Percentiles rank a stretch among this genome's conserved stretches.
Conservation (phyloP, 92 coral and sea anemone species). For the Porites lobata region DNA sequence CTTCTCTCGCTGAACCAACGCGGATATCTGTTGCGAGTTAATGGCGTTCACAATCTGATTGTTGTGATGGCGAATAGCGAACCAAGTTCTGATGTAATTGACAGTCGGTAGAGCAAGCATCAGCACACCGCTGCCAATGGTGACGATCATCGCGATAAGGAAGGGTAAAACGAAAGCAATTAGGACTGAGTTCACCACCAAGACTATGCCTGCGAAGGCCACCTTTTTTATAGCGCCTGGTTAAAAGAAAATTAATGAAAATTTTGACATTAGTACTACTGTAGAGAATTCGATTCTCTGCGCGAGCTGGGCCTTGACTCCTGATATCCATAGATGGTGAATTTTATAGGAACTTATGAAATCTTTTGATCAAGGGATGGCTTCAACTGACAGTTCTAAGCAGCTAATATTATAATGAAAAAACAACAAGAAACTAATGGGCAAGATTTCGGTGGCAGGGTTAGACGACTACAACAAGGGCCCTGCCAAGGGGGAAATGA, state of each 20-base stretch:
- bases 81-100: slow-evolving; percentile 10
- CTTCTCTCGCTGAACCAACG: slow-evolving; percentile 8
- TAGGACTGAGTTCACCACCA: neutral
- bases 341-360: no score
- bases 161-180: neutral
- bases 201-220: neutral
- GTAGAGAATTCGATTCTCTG: neutral
- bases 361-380: no score
- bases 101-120: neutral
- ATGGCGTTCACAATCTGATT: neutral
- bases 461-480: no score
- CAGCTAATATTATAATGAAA: no score
- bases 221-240: slow-evolving; percentile 1
- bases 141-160: neutral
- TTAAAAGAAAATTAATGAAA: neutral
- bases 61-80: slow-evolving; percentile 15
- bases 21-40: neutral
- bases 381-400: no score
- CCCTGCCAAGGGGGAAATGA: no score
- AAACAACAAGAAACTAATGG: no score
- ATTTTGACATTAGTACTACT: no score
- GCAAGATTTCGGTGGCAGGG: no score
- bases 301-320: no score
- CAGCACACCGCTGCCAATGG: neutral
- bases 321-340: no score